Conservation (phyloP, 2,113 vertebrate genomes). For the Danionella cerebrum region DNA sequence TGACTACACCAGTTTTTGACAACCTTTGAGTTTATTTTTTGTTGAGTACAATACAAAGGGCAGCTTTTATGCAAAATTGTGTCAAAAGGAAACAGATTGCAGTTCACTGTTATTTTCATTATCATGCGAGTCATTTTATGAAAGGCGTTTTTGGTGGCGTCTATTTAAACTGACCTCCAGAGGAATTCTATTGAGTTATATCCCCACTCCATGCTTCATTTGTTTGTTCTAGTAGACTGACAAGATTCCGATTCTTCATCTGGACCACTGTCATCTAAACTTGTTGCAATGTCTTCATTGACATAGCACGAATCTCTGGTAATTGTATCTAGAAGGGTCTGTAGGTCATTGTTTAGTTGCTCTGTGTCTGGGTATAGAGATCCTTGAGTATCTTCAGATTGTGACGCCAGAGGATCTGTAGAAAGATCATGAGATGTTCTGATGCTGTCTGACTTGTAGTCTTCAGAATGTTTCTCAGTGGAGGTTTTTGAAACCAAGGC, state of each 20-base stretch:
- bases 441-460: not conserved
- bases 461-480: not conserved
- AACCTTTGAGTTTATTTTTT: too few relatives aligned
- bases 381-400: not conserved
- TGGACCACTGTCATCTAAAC: not conserved
- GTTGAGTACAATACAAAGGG: too few relatives aligned
- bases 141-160: too few relatives aligned
- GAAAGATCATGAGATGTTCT: not conserved
- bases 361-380: not conserved
- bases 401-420: not conserved
- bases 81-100: too few relatives aligned
- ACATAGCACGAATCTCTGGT: not conserved
- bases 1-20: too few relatives aligned
- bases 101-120: too few relatives aligned
- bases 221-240: too few relatives aligned
- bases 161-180: too few relatives aligned
- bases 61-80: too few relatives aligned
- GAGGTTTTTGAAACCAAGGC: not conserved
- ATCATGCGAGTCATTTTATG: too few relatives aligned
- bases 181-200: too few relatives aligned
- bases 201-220: too few relatives aligned
- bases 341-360: not conserved
- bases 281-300: constrained; percentile 3
- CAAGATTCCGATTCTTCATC: not conserved
- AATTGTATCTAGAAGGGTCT: not conserved